phyloP scores from a whole-genome alignment of 2,888 invertebrate species.

The Erebia epiphron region DNA sequence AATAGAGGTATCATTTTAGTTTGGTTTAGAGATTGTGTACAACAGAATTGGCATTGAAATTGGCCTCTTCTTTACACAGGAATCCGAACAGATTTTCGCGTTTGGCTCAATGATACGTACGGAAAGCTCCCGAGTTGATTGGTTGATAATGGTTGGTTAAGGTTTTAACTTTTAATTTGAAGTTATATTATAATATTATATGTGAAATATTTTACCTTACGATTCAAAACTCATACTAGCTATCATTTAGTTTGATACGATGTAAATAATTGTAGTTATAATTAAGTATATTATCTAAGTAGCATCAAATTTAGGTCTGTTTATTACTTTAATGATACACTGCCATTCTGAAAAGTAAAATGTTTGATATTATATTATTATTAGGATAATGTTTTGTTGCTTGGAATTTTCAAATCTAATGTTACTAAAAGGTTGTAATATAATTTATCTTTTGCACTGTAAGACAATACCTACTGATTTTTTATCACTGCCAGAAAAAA shows the following conservation, averaged over 20 bases:
- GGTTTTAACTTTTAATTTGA: too few relatives aligned
- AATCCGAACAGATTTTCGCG: too few relatives aligned
- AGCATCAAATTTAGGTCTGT: slow-evolving; percentile 27
- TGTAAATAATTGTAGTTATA: slow-evolving; percentile 37
- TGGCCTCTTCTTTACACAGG: too few relatives aligned
- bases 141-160: too few relatives aligned
- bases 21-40: too few relatives aligned
- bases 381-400: slow-evolving; percentile 26
- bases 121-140: too few relatives aligned
- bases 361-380: background rate
- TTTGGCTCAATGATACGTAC: too few relatives aligned
- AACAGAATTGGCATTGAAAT: too few relatives aligned
- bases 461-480: slow-evolving; percentile 5
- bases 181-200: too few relatives aligned
- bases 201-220: background rate
- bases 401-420: slow-evolving; percentile 29
- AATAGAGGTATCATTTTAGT: too few relatives aligned
- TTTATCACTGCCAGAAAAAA: slow-evolving; percentile 14
- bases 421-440: slow-evolving; percentile 5
- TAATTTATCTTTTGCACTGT: slow-evolving; percentile 24
- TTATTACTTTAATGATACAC: slow-evolving; percentile 25
- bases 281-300: slow-evolving; percentile 28
- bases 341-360: slow-evolving; percentile 26
- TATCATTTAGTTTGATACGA: slow-evolving; percentile 23
- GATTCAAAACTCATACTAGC: slow-evolving; percentile 2